Percentiles rank a stretch among this genome's conserved stretches.
phyloP scores from a whole-genome alignment of 1,140 invertebrate genomes.

The Drosophila guanche region DNA sequence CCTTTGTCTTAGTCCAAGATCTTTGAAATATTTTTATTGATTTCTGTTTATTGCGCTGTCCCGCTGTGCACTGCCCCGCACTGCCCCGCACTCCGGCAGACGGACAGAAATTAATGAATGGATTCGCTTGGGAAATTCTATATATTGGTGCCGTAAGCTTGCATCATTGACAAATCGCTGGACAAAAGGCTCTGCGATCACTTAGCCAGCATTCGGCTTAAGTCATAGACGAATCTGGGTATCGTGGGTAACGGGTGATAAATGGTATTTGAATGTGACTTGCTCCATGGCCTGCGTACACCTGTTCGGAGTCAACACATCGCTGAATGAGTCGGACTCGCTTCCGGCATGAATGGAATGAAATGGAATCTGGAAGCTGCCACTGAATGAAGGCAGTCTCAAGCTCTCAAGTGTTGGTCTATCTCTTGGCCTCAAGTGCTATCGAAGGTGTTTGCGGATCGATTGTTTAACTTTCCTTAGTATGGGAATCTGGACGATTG shows the following conservation, averaged over 20 bases:
- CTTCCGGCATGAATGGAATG: conserved; percentile 69
- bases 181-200: conserved; percentile 50
- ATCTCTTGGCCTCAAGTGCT: conserved; percentile 34
- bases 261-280: conserved; percentile 71
- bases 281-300: conserved; percentile 71
- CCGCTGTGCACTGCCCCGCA: conserved; percentile 38
- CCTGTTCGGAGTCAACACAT: conserved; percentile 68
- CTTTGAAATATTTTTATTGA: conserved; percentile 54
- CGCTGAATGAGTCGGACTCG: conserved; percentile 50
- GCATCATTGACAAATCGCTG: conserved; percentile 73
- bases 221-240: conserved; percentile 19
- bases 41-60: conserved; percentile 60
- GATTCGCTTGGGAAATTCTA: conserved; percentile 54
- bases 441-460: conserved; percentile 13
- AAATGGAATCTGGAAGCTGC: conserved; percentile 5
- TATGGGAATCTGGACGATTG: not conserved
- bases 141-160: conserved; percentile 31
- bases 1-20: conserved; percentile 46
- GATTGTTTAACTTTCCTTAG: not conserved
- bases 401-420: conserved; percentile 30
- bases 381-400: conserved; percentile 28
- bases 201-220: conserved; percentile 50
- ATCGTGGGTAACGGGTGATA: conserved; percentile 53
- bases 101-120: conserved; percentile 68
- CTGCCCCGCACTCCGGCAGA: not conserved